Base-by-base conservation (phyloP, 53 echinoderm and acorn worm genomes). In the Antedon mediterranea region DNA sequence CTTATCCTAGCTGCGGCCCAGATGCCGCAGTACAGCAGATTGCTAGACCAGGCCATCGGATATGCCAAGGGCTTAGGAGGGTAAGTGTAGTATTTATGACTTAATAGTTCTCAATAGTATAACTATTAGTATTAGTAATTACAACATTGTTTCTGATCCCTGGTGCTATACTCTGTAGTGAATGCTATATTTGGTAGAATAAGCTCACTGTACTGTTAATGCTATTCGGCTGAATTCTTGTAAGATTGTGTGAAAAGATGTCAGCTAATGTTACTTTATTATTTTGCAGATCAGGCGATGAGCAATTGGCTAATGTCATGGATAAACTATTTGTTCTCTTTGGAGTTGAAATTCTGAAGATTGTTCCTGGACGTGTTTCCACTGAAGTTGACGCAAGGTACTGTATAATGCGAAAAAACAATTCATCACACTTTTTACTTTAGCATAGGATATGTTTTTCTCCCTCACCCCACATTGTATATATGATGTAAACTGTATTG, bases 361-460 rank as follows among this genome's bases (percentile, higher is more conserved):
- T 94, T 57, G 83, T 94, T 30, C 94, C 94, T 4, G 94, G 94
- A 0, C 75, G 94, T 0, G 94, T 94, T 30, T 94, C 94, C 13
- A 94, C 94, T 26, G 94, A 94, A 75, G 94, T 94, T 13, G 94
- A 94, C 79, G 94, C 94, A 15, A 86, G 94, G 94, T 94, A 75
- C 90, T 71, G 57, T 37, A 37, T 0, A 11, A 42, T 28, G 26
- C 31, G 74, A 28, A 29, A 30, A 30, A 23, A n/a, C n/a, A 26
- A 15, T 72, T 11, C 0, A 37, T 4, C n/a, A n/a, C n/a, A n/a
- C n/a, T n/a, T n/a, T n/a, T 14, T 13, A 13, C n/a, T n/a, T n/a
- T n/a, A n/a, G n/a, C n/a, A n/a, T n/a, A n/a, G n/a, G n/a, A n/a
- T n/a, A n/a, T n/a, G n/a, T n/a, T n/a, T n/a, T n/a, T n/a, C n/a